Base-by-base conservation (phyloP, 2,797 vertebrate genomes). In the Busarellus nigricollis region DNA sequence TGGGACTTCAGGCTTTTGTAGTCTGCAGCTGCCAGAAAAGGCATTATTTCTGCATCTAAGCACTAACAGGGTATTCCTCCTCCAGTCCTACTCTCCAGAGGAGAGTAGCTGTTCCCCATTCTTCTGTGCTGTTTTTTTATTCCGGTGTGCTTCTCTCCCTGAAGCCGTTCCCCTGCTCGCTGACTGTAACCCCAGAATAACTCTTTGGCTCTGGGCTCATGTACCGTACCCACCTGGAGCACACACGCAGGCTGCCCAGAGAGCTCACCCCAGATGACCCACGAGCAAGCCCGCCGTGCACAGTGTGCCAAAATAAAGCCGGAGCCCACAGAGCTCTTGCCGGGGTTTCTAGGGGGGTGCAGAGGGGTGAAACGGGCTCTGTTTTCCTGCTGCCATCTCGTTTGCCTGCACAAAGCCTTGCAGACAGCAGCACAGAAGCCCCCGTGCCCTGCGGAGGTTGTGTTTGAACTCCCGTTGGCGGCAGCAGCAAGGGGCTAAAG, bases 11-110 rank as follows among this genome's bases (percentile, higher is more conserved):
- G 81, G 71, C 52, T 87, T 89, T 50, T 94, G 58, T 54, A 58
- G 33, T 76, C 78, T 90, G 80, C 83, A 83, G 73, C 93, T 96
- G 84, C 58, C 55, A 85, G 91, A 52, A 87, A 77, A 85, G 61
- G 59, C 87, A 74, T 94, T 87, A 80, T 87, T 96, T 96, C 92
- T 96, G 72, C 84, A 67, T 67, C 71, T 80, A 2, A 83, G 84
- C 92, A 89, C 89, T 84, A 79, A 73, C 24, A 85, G 92, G 81
- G 55, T 87, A 52, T 94, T 95, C 88, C 38, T 89, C 44, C 83
- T 91, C 55, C 55, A 38, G 55, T 72, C 73, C 77, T 87, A 40
- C 38, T 40, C 38, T 40, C 38, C 38, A 40, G 5, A 67, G 90
- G 66, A 65, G 55, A 63, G 92, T 11, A 74, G 82, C 86, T 0